phyloP scores from a whole-genome alignment of 2,888 invertebrate genomes.

The Acanthococcus lagerstroemiae region DNA sequence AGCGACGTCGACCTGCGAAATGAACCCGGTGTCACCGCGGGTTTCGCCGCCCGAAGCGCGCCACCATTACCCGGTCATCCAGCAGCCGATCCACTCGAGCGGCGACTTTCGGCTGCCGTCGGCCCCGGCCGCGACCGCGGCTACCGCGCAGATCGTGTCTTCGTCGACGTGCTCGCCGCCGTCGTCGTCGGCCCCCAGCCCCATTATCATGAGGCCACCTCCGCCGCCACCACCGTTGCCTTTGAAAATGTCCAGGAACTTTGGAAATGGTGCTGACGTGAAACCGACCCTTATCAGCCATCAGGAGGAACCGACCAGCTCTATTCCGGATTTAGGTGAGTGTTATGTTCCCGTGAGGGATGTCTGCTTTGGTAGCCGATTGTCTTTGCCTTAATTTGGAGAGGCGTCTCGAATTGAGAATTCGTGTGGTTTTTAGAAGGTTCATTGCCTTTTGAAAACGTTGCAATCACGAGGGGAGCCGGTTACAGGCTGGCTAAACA shows the following conservation, averaged over 20 bases:
- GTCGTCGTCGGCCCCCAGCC: constrained; percentile 40
- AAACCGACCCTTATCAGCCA: constrained; percentile 30
- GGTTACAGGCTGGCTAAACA: too few species aligned
- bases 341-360: too few species aligned
- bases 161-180: constrained; percentile 39
- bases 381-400: too few species aligned
- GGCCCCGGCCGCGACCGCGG: not conserved
- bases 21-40: not conserved
- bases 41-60: constrained; percentile 6
- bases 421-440: not conserved
- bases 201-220: constrained; percentile 21
- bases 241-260: constrained; percentile 35
- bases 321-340: constrained; percentile 39
- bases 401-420: not conserved
- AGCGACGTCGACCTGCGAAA: not conserved
- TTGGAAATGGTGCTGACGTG: constrained; percentile 38
- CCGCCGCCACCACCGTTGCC: constrained; percentile 23
- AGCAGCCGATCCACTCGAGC: constrained; percentile 16
- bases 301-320: constrained; percentile 38
- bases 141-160: constrained; percentile 34
- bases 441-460: too few species aligned
- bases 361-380: too few species aligned
- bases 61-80: constrained; percentile 26
- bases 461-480: too few species aligned
- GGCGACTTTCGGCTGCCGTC: constrained; percentile 19